Conservation (phyloP, 1,140 invertebrate species). For the Trissolcus basalis region DNA sequence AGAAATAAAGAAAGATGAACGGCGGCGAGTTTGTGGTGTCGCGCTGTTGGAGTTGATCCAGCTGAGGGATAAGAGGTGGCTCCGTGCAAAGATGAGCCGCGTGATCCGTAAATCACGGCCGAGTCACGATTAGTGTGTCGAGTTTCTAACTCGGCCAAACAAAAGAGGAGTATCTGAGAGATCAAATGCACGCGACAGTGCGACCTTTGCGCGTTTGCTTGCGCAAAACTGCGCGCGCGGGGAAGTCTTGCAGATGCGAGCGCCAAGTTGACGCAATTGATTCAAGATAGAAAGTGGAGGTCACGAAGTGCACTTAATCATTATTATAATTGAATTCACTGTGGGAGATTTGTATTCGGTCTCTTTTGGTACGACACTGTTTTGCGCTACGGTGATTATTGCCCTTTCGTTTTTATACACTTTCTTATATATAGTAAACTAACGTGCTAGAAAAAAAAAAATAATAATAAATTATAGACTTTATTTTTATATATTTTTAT, state of each 20-base stretch:
- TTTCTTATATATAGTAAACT: too few relatives aligned
- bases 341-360: too few relatives aligned
- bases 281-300: slow-evolving; percentile 49
- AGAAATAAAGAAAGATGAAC: slow-evolving; percentile 4
- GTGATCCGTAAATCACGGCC: slow-evolving; percentile 42
- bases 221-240: slow-evolving; percentile 33
- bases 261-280: slow-evolving; percentile 43
- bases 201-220: slow-evolving; percentile 44
- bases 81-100: slow-evolving; percentile 20
- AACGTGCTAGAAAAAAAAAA: too few relatives aligned
- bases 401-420: too few relatives aligned
- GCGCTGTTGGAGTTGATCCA: slow-evolving; percentile 23
- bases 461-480: too few relatives aligned
- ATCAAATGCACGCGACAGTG: slow-evolving; percentile 36
- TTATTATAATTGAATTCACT: slow-evolving; percentile 42
- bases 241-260: slow-evolving; percentile 32
- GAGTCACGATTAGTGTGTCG: slow-evolving; percentile 49
- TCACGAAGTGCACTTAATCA: slow-evolving; percentile 33
- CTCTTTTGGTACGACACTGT: too few relatives aligned
- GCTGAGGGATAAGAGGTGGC: slow-evolving; percentile 21
- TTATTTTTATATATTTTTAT: too few relatives aligned
- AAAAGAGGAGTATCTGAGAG: background rate
- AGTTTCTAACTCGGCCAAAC: slow-evolving; percentile 6
- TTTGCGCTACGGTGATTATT: too few relatives aligned
- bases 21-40: background rate